Evolutionary conservation across 2,888 invertebrate genomes (phyloP).

Genomic region (Neocrepidodera transversa): DNA sequence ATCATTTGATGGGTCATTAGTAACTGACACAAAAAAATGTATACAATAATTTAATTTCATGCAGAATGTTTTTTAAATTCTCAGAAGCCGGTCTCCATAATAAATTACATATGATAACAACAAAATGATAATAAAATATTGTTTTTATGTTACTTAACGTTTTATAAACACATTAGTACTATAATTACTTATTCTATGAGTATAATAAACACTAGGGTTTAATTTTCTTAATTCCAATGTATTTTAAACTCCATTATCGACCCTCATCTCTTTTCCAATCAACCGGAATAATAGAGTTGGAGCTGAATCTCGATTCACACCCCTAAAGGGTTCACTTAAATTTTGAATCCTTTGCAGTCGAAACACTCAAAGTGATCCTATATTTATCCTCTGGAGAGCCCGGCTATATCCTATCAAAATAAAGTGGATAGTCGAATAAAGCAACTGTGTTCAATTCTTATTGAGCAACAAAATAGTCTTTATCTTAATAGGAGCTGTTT

Average conservation of each 20-base stretch:
- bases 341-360: not conserved
- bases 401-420: constrained; percentile 13
- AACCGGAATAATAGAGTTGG: constrained; percentile 9
- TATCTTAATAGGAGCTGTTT: constrained; percentile 22
- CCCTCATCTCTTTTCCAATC: not conserved
- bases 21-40: too few species aligned
- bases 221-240: too few species aligned
- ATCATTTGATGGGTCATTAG: too few species aligned
- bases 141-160: too few species aligned
- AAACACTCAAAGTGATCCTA: constrained; percentile 12
- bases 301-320: not conserved
- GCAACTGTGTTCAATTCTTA: constrained; percentile 16
- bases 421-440: constrained; percentile 12
- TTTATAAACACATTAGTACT: too few species aligned
- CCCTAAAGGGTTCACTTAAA: constrained; percentile 7
- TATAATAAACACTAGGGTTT: too few species aligned
- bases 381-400: constrained; percentile 15
- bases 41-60: too few species aligned
- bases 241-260: not conserved
- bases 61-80: too few species aligned
- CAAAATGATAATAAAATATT: too few species aligned
- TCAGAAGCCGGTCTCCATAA: too few species aligned
- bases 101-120: too few species aligned
- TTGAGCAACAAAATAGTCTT: constrained; percentile 16
- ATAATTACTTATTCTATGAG: too few species aligned